These are phyloP conservation scores for Leguminivora glycinivorella DNA, from an alignment of 1,140 invertebrate genomes.

Conservation along the genomic window DNA sequence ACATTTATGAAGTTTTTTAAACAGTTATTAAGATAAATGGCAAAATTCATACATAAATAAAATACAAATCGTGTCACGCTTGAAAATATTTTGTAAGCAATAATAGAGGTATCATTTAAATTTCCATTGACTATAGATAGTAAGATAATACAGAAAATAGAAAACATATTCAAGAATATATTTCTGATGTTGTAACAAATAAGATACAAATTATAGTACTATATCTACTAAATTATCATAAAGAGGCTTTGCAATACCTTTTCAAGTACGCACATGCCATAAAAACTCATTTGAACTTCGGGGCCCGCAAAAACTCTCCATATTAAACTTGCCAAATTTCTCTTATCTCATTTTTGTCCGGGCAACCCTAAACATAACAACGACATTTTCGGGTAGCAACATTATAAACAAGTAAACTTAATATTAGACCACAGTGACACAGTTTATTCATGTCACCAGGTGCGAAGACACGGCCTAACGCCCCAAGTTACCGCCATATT, in stretches of 20 bases:
- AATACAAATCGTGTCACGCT: too few relatives aligned
- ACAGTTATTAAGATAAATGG: too few relatives aligned
- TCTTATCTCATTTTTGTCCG: slow-evolving; percentile 20
- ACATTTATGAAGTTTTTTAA: too few relatives aligned
- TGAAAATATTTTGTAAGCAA: too few relatives aligned
- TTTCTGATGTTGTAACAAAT: too few relatives aligned
- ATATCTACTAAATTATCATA: not conserved
- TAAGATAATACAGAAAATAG: too few relatives aligned
- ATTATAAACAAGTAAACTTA: slow-evolving; percentile 60
- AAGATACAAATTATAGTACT: too few relatives aligned
- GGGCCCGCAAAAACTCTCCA: slow-evolving; percentile 11
- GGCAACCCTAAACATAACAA: slow-evolving; percentile 38
- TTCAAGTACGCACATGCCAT: slow-evolving; percentile 7
- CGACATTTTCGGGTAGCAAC: slow-evolving; percentile 37
- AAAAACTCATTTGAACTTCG: slow-evolving; percentile 26
- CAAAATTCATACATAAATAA: too few relatives aligned
- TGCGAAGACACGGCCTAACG: slow-evolving; percentile 60
- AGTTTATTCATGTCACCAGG: slow-evolving; percentile 68
- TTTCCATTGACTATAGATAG: too few relatives aligned
- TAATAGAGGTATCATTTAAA: too few relatives aligned
- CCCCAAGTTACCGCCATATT: slow-evolving; percentile 60
- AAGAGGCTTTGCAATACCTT: not conserved
- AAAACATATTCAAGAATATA: too few relatives aligned
- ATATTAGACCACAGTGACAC: slow-evolving; percentile 56
- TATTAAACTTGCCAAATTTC: slow-evolving; percentile 22